Conservation (phyloP, 2,797 vertebrate species). For the Coccyzus lansbergi region DNA sequence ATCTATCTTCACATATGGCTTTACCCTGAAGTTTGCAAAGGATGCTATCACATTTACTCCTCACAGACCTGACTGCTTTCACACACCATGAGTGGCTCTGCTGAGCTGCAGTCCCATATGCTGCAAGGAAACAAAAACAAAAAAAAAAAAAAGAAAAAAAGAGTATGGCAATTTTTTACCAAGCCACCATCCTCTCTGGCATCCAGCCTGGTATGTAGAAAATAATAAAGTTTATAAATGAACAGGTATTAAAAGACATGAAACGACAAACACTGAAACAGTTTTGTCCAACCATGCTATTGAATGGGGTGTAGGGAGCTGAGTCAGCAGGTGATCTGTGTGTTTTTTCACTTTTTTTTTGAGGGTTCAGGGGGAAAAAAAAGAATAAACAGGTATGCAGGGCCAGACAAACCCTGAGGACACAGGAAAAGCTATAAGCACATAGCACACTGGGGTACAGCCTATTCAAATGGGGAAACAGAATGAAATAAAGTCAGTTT, state of each 20-base stretch:
- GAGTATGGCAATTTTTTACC: not conserved
- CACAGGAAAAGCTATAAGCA: not conserved
- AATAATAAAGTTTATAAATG: constrained; percentile 1
- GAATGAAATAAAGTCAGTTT: not conserved
- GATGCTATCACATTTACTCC: not conserved
- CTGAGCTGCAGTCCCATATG: not conserved
- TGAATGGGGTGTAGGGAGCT: not conserved
- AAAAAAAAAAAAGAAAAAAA: not conserved
- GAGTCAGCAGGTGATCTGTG: not conserved
- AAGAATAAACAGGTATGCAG: not conserved
- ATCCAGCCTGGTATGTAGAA: not conserved
- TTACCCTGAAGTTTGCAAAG: not conserved
- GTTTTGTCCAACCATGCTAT: not conserved
- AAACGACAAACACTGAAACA: not conserved
- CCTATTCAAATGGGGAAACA: not conserved
- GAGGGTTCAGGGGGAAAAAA: not conserved
- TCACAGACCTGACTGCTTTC: not conserved
- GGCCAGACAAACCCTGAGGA: not conserved
- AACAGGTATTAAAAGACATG: not conserved
- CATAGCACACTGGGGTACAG: not conserved
- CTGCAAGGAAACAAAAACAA: not conserved
- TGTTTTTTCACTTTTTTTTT: not conserved
- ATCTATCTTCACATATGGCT: not conserved
- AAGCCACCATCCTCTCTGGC: not conserved
- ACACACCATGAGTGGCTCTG: not conserved